A percentile compares a stretch with the other conserved stretches of the same genome.
These are phyloP conservation scores for Lasioglossum leucozonium DNA, from an alignment of 2,888 invertebrate species.

Conservation along the genomic window DNA sequence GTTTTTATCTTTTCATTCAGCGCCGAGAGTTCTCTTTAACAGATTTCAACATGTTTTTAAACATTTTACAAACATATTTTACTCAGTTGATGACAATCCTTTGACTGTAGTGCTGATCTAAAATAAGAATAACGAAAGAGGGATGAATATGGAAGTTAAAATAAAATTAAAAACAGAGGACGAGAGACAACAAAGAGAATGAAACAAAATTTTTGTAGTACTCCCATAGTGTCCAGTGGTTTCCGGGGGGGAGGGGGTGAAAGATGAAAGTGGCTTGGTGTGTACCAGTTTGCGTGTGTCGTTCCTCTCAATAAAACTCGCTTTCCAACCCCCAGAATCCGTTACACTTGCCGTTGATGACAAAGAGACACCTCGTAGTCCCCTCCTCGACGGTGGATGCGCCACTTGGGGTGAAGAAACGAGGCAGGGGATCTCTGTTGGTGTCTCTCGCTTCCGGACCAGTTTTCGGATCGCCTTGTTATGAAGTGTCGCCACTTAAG, in stretches of 20 bases:
- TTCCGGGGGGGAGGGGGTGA: not conserved
- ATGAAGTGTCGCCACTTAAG: slow-evolving; percentile 80
- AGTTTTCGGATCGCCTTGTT: slow-evolving; percentile 79
- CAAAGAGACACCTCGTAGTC: slow-evolving; percentile 73
- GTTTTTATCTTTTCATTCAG: no score
- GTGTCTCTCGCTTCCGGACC: slow-evolving; percentile 69
- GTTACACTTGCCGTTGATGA: slow-evolving; percentile 80
- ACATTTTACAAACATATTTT: not conserved
- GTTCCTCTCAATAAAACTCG: slow-evolving; percentile 21
- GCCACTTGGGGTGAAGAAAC: slow-evolving; percentile 67
- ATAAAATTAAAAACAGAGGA: not conserved
- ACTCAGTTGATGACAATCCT: no score
- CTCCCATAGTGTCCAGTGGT: not conserved
- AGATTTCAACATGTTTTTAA: no score
- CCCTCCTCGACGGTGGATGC: slow-evolving; percentile 66
- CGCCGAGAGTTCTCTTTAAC: not conserved
- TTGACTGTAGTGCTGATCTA: no score
- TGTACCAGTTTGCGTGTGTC: not conserved
- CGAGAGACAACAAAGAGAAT: not conserved
- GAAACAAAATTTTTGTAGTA: not conserved
- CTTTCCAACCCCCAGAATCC: slow-evolving; percentile 67
- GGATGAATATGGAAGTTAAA: not conserved
- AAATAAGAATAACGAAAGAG: not conserved
- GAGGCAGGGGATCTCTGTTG: slow-evolving; percentile 66
- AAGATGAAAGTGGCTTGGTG: not conserved